phyloP scores from a whole-genome alignment of 2,888 invertebrate species.

The Odontocerum albicorne region DNA sequence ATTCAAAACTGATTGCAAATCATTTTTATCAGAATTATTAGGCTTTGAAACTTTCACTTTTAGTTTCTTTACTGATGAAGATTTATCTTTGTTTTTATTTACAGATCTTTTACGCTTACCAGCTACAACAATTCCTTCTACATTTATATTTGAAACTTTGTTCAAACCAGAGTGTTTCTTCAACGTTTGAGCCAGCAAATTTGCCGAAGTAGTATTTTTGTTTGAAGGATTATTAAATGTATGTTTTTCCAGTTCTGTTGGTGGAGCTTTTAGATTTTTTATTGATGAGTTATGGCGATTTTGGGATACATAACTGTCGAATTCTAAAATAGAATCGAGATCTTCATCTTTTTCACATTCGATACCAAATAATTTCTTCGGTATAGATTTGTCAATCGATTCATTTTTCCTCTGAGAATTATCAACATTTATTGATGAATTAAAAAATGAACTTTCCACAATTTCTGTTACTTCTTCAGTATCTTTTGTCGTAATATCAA shows the following conservation, averaged over 20 bases:
- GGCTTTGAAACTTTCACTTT: too few species aligned
- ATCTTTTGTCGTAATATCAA: slow-evolving; percentile 39
- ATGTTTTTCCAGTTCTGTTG: neutral
- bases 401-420: slow-evolving; percentile 33
- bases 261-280: too few species aligned
- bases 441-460: slow-evolving; percentile 56
- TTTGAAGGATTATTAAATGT: neutral
- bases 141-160: slow-evolving; percentile 40
- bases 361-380: slow-evolving; percentile 36
- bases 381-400: too few species aligned
- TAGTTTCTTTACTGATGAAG: slow-evolving; percentile 4
- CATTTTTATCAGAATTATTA: neutral
- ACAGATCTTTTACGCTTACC: slow-evolving; percentile 14
- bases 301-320: slow-evolving; percentile 13
- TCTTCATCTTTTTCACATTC: slow-evolving; percentile 35
- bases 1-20: slow-evolving; percentile 37
- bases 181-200: slow-evolving; percentile 24
- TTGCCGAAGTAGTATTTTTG: slow-evolving; percentile 7
- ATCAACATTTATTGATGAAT: slow-evolving; percentile 38
- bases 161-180: slow-evolving; percentile 42
- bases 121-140: slow-evolving; percentile 22
- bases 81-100: slow-evolving; percentile 16
- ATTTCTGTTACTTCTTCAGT: slow-evolving; percentile 47
- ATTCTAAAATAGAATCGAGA: slow-evolving; percentile 22
- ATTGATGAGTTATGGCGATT: too few species aligned